Conservation (phyloP, 2,888 invertebrate genomes). For the Mesoligia furuncula region DNA sequence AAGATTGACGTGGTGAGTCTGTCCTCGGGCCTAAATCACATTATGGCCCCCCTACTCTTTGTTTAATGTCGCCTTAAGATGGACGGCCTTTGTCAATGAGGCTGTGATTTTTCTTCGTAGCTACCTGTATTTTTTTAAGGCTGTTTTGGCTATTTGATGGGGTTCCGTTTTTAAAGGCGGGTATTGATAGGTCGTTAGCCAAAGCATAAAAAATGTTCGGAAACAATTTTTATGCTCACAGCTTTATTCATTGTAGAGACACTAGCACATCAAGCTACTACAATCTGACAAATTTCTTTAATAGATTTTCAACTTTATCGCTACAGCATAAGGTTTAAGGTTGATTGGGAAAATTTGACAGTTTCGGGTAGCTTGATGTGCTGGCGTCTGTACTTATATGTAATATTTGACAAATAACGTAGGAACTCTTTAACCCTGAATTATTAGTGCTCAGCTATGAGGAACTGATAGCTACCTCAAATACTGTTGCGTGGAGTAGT, state of each 20-base stretch:
- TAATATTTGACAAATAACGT: neutral
- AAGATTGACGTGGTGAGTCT: conserved; percentile 87
- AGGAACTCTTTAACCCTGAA: neutral
- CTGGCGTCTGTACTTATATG: neutral
- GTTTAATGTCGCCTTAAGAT: conserved; percentile 82
- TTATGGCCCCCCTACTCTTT: conserved; percentile 81
- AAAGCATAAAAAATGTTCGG: neutral
- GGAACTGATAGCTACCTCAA: neutral
- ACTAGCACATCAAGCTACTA: no score
- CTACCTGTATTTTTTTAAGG: conserved; percentile 54
- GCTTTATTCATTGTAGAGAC: neutral
- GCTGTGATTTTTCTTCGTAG: conserved; percentile 73
- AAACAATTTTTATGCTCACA: neutral
- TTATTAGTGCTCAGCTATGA: neutral
- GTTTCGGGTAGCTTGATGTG: no score
- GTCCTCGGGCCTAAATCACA: conserved; percentile 87
- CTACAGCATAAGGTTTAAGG: no score
- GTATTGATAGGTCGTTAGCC: neutral
- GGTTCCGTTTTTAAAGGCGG: neutral
- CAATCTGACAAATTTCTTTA: no score
- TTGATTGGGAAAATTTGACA: no score
- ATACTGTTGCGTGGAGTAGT: neutral
- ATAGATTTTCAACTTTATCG: no score
- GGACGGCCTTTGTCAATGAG: conserved; percentile 75
- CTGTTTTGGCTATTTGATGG: conserved; percentile 18